Evolutionary conservation across 2,797 vertebrate genomes (phyloP).

Genomic region (Tenualosa ilisha): DNA sequence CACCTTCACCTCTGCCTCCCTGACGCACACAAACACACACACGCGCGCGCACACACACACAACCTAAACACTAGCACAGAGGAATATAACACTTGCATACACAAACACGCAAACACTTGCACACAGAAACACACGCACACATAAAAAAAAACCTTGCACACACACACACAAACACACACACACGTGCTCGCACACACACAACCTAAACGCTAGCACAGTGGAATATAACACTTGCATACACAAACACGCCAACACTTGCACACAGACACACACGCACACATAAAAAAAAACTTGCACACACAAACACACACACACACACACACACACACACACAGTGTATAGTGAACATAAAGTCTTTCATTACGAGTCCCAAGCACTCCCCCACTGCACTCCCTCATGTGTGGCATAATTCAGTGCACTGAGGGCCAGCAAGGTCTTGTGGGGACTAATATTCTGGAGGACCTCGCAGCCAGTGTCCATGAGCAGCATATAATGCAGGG

Average conservation of each 20-base stretch:
- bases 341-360: not conserved
- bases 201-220: not conserved
- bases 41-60: slow-evolving; percentile 18
- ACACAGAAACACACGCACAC: not conserved
- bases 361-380: not conserved
- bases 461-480: not conserved
- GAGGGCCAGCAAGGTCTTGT: not conserved
- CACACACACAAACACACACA: not conserved
- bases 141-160: not conserved
- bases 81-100: not conserved
- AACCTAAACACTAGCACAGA: not conserved
- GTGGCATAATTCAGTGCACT: slow-evolving; percentile 3
- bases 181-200: not conserved
- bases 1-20: slow-evolving; percentile 4
- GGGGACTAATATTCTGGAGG: slow-evolving; percentile 10
- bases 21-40: slow-evolving; percentile 13
- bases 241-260: not conserved
- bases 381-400: not conserved
- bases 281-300: not conserved
- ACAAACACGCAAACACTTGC: not conserved
- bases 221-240: not conserved
- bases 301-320: not conserved
- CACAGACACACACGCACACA: not conserved
- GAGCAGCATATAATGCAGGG: not conserved
- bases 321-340: not conserved